These are phyloP conservation scores for Plebejus anna DNA, from an alignment of 2,888 invertebrate genomes.

Conservation along the genomic window DNA sequence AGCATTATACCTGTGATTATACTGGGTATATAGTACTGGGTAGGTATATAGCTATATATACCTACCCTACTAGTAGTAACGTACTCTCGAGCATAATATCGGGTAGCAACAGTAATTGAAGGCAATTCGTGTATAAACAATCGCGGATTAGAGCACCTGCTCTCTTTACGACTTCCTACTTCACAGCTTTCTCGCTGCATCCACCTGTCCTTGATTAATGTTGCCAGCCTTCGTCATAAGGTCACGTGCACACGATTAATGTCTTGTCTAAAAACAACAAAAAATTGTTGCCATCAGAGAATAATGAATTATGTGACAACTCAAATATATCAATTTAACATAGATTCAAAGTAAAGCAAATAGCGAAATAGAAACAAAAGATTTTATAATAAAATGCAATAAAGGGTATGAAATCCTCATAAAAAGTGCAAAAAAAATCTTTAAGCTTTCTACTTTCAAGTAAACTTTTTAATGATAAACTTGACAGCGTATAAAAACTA, in stretches of 20 bases:
- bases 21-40: not conserved
- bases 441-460: not conserved
- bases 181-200: slow-evolving; percentile 59
- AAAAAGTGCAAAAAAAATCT: not conserved
- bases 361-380: too few species aligned
- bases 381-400: not conserved
- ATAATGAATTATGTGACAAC: not conserved
- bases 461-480: not conserved
- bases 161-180: slow-evolving; percentile 69
- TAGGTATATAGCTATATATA: too few species aligned
- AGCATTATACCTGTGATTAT: not conserved
- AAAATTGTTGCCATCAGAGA: not conserved
- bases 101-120: not conserved
- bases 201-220: slow-evolving; percentile 74
- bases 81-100: not conserved
- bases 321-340: too few species aligned
- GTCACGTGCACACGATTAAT: slow-evolving; percentile 32
- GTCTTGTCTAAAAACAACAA: not conserved
- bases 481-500: not conserved
- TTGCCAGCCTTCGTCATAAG: slow-evolving; percentile 59
- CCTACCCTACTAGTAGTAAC: not conserved
- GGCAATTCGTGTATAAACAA: slow-evolving; percentile 30
- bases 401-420: not conserved
- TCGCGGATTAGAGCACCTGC: slow-evolving; percentile 53
- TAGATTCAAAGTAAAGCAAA: too few species aligned